These are phyloP conservation scores for Dermolepida albohirtum DNA, from an alignment of 2,888 invertebrate genomes.

Conservation along the genomic window DNA sequence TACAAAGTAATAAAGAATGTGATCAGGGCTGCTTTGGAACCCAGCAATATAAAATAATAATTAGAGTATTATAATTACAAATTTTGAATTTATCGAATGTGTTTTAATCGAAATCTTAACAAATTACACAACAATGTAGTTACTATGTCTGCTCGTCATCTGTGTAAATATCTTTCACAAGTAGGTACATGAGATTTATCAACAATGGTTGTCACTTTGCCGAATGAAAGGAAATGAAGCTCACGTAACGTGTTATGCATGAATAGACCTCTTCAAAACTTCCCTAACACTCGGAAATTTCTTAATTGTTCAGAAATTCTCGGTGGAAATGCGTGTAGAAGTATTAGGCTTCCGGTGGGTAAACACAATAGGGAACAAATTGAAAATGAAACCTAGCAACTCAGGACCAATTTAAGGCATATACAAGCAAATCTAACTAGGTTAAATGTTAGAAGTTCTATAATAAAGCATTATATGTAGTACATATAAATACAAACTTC, in stretches of 20 bases:
- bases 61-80: no score
- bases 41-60: no score
- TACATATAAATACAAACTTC: no score
- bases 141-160: slow-evolving; percentile 14
- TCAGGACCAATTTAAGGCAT: slow-evolving; percentile 2
- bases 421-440: slow-evolving; percentile 17
- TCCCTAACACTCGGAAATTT: slow-evolving; percentile 22
- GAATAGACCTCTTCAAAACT: slow-evolving; percentile 25
- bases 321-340: slow-evolving; percentile 21
- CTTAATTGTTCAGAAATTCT: slow-evolving; percentile 36
- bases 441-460: no score
- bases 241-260: slow-evolving; percentile 15
- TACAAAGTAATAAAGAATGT: no score
- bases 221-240: slow-evolving; percentile 13
- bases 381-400: slow-evolving; percentile 33
- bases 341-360: slow-evolving; percentile 24
- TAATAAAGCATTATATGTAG: no score
- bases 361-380: slow-evolving; percentile 16
- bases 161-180: slow-evolving; percentile 1
- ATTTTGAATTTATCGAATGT: no score
- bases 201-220: slow-evolving; percentile 24
- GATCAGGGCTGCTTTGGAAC: no score
- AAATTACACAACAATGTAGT: slow-evolving; percentile 7
- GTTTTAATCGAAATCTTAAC: neutral
- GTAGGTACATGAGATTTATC: neutral